phyloP scores from a whole-genome alignment of 1,140 invertebrate species.

The Tribolium castaneum region DNA sequence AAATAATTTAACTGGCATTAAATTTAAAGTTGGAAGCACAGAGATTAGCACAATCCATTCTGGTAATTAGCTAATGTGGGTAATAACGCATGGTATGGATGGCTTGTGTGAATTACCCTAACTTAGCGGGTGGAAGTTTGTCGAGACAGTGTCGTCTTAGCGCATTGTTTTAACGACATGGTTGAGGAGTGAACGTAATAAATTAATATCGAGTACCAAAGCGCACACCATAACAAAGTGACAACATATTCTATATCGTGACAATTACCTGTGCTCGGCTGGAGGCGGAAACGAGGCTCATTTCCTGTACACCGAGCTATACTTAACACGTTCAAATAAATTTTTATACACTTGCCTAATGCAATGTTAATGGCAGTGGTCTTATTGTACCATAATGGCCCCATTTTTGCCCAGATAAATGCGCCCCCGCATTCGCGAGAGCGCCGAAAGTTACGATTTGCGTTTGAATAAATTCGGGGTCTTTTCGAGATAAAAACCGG shows the following conservation, averaged over 20 bases:
- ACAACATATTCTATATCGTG: slow-evolving; percentile 46
- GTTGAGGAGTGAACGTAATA: slow-evolving; percentile 1
- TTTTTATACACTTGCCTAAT: slow-evolving; percentile 40
- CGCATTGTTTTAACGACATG: not conserved
- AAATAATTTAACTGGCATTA: too few species aligned
- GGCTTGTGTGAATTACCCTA: not conserved
- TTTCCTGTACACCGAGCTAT: slow-evolving; percentile 44
- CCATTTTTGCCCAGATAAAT: slow-evolving; percentile 29
- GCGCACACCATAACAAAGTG: slow-evolving; percentile 42
- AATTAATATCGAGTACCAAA: slow-evolving; percentile 31
- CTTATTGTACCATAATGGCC: slow-evolving; percentile 24
- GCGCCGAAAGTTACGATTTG: slow-evolving; percentile 31
- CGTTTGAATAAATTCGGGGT: slow-evolving; percentile 11
- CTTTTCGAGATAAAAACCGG: slow-evolving; percentile 47
- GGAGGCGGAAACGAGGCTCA: slow-evolving; percentile 44
- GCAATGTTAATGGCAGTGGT: slow-evolving; percentile 41
- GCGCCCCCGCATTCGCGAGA: not conserved
- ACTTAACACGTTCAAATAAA: slow-evolving; percentile 46
- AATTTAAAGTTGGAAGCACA: too few species aligned
- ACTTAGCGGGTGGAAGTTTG: not conserved
- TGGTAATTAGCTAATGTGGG: too few species aligned
- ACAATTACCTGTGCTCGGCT: slow-evolving; percentile 44
- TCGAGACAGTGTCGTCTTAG: not conserved
- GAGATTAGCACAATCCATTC: too few species aligned
- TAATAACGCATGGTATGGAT: not conserved